A percentile compares a stretch with the other conserved stretches of the same genome.
phyloP scores from a whole-genome alignment of 2,113 vertebrate genomes.

The Phaethon lepturus region DNA sequence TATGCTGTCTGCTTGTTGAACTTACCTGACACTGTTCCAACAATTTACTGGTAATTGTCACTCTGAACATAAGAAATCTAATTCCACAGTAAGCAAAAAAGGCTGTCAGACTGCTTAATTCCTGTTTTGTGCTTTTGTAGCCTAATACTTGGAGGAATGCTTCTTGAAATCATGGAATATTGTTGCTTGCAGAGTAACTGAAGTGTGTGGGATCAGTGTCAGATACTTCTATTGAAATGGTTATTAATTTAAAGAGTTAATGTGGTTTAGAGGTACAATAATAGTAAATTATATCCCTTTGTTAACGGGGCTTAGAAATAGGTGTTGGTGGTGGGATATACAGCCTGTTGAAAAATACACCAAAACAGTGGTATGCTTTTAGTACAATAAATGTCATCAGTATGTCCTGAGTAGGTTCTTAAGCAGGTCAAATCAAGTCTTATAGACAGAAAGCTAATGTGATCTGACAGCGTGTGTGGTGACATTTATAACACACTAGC shows the following conservation, averaged over 20 bases:
- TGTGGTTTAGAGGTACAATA: neutral
- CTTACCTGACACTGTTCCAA: neutral
- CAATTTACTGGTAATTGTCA: neutral
- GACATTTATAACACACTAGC: neutral
- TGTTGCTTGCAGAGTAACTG: neutral
- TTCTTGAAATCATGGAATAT: neutral
- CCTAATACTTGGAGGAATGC: neutral
- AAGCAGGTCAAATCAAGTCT: neutral
- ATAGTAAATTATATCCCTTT: neutral
- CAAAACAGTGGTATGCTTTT: neutral
- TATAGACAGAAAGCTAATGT: neutral
- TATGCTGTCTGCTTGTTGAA: neutral
- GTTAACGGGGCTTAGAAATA: neutral
- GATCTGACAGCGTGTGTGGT: neutral
- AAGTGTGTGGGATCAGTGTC: neutral
- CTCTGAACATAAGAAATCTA: neutral
- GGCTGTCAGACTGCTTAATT: neutral
- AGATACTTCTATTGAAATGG: neutral
- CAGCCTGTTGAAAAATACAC: neutral
- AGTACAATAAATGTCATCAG: accelerated
- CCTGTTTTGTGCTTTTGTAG: neutral
- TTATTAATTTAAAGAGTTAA: neutral
- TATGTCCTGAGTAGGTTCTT: neutral
- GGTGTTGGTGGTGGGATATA: neutral
- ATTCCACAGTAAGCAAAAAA: neutral